These are phyloP conservation scores for Bembecia ichneumoniformis DNA, from an alignment of 2,888 invertebrate species.

Conservation along the genomic window DNA sequence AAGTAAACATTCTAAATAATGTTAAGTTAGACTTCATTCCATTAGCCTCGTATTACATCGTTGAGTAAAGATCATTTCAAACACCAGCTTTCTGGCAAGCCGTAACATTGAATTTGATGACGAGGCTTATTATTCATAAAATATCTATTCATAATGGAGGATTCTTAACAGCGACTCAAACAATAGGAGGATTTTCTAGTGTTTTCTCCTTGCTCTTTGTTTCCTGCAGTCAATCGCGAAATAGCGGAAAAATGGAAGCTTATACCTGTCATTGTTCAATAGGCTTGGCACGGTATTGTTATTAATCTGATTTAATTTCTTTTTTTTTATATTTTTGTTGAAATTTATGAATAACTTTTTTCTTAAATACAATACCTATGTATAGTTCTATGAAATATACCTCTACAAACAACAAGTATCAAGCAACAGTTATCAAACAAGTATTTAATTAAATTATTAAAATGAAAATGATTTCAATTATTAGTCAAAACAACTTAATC, in stretches of 20 bases:
- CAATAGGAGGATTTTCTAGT: constrained; percentile 18
- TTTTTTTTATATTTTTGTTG: too few species aligned
- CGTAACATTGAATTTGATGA: constrained; percentile 10
- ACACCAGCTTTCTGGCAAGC: constrained; percentile 6
- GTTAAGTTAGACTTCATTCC: background rate
- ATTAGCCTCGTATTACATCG: constrained; percentile 2
- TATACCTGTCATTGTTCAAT: background rate
- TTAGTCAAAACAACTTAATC: too few species aligned
- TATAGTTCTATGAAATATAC: too few species aligned
- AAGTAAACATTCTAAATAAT: too few species aligned
- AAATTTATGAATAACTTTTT: too few species aligned
- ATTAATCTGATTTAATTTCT: too few species aligned
- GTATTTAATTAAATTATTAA: too few species aligned
- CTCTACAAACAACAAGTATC: too few species aligned
- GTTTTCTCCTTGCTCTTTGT: constrained; percentile 15
- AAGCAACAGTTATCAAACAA: too few species aligned
- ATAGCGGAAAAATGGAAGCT: constrained; percentile 5
- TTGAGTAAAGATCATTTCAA: constrained; percentile 3
- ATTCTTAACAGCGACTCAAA: constrained; percentile 7
- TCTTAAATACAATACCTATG: too few species aligned
- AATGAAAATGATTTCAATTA: too few species aligned
- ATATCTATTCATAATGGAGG: constrained; percentile 5
- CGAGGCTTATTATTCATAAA: constrained; percentile 13
- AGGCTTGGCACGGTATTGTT: background rate
- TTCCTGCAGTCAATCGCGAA: constrained; percentile 14